phyloP scores from a whole-genome alignment of 1,140 invertebrate genomes.

The Tetranychus cinnabarinus region DNA sequence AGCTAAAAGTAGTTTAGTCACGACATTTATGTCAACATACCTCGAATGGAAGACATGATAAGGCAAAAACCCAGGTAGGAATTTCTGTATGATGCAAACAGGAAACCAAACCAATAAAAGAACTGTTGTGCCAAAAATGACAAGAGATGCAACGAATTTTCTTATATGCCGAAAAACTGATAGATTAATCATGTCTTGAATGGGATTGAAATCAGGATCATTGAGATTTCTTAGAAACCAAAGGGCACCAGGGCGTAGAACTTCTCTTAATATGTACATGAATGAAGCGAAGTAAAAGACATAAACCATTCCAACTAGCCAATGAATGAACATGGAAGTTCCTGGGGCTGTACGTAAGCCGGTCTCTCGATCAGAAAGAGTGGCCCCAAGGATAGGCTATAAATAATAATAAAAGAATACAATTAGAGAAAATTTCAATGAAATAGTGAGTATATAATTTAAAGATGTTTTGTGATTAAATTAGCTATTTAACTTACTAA shows the following conservation, averaged over 20 bases:
- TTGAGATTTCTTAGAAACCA: constrained; percentile 94
- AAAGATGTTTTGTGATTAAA: too few relatives aligned
- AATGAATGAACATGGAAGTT: constrained; percentile 93
- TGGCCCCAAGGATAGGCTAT: constrained; percentile 69
- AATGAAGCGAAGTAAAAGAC: constrained; percentile 99
- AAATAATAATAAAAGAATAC: constrained; percentile 1
- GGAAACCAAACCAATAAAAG: constrained; percentile 89
- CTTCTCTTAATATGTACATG: constrained; percentile 71
- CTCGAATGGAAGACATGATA: constrained; percentile 53
- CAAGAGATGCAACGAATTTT: constrained; percentile 66
- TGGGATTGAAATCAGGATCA: constrained; percentile 96
- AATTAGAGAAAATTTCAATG: background rate
- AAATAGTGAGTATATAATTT: too few relatives aligned
- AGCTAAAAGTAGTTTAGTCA: background rate
- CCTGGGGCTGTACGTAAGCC: constrained; percentile 70
- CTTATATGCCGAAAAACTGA: constrained; percentile 72
- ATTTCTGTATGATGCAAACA: constrained; percentile 54
- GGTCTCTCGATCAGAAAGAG: constrained; percentile 44
- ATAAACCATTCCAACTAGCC: constrained; percentile 97
- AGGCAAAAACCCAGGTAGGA: constrained; percentile 67
- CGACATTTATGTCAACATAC: background rate
- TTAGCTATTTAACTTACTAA: constrained; percentile 25
- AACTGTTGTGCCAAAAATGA: constrained; percentile 87
- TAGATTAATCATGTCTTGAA: constrained; percentile 95
- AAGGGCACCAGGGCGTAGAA: constrained; percentile 75